Conservation (phyloP, 2,113 vertebrate genomes). For the Peromyscus californicus region DNA sequence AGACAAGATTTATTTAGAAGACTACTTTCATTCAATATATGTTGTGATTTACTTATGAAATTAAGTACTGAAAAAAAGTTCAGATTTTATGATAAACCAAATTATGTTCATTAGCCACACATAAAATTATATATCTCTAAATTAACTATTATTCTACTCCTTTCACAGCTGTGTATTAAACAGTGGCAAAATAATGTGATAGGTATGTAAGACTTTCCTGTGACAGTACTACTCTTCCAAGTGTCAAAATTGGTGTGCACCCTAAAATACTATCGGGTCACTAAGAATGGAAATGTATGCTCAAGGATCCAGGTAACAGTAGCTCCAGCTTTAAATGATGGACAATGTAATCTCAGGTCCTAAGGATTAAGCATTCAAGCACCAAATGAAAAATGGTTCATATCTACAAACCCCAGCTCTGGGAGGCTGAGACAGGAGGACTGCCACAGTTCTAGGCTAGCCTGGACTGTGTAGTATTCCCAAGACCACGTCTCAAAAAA, state of each 20-base stretch:
- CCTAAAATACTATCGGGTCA: background rate
- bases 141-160: background rate
- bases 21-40: constrained; percentile 58
- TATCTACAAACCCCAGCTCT: background rate
- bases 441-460: background rate
- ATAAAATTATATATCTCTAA: background rate
- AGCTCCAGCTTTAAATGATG: background rate
- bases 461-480: background rate
- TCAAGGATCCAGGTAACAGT: background rate
- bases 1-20: constrained; percentile 10
- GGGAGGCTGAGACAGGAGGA: background rate
- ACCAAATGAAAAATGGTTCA: constrained; percentile 14
- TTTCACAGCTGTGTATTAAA: constrained; percentile 4
- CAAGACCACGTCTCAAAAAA: background rate
- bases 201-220: background rate
- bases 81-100: constrained; percentile 20
- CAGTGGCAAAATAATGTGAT: background rate
- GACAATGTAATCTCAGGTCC: background rate
- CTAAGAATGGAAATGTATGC: background rate
- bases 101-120: background rate
- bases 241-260: background rate
- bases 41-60: constrained; percentile 12
- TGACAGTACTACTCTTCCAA: background rate
- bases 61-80: constrained; percentile 32
- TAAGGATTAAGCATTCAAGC: background rate